phyloP scores from a whole-genome alignment of 2,888 invertebrate species.

The Coecobrya sp. region DNA sequence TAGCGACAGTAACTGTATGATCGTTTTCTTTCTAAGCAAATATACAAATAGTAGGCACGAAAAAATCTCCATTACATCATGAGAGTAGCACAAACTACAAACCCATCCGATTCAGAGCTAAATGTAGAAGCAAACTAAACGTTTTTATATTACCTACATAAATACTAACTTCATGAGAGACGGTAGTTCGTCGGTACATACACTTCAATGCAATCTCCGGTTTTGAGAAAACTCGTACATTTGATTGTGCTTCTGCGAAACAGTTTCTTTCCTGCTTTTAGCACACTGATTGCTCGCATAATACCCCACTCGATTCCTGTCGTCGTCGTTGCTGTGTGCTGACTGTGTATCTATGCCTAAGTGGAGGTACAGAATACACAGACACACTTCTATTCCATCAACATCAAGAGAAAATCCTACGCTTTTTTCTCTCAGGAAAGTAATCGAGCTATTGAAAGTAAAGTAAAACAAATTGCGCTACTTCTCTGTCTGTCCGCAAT shows the following conservation, averaged over 20 bases:
- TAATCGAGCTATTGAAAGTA: constrained; percentile 62
- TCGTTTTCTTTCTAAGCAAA: background rate
- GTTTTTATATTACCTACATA: background rate
- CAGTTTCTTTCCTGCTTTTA: constrained; percentile 1
- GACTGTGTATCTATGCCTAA: background rate
- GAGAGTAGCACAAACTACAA: background rate
- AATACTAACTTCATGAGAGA: background rate
- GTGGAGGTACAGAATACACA: too few relatives aligned
- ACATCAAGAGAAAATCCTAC: background rate
- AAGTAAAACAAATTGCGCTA: constrained; percentile 57
- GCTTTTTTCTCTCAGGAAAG: constrained; percentile 15
- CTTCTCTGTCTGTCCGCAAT: background rate
- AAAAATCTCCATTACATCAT: constrained; percentile 17
- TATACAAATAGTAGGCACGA: background rate
- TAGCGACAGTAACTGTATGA: background rate
- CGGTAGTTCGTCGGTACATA: background rate
- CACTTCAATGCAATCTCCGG: background rate
- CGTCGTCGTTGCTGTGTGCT: background rate
- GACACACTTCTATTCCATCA: background rate
- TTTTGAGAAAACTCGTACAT: background rate
- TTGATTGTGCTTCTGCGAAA: constrained; percentile 1
- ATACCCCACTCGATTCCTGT: background rate
- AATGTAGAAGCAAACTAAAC: background rate
- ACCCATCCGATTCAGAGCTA: background rate
- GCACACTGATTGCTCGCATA: constrained; percentile 24